A percentile compares a stretch with the other conserved stretches of the same genome.
phyloP scores from a whole-genome alignment of 2,113 vertebrate genomes.

The Serinus canaria region DNA sequence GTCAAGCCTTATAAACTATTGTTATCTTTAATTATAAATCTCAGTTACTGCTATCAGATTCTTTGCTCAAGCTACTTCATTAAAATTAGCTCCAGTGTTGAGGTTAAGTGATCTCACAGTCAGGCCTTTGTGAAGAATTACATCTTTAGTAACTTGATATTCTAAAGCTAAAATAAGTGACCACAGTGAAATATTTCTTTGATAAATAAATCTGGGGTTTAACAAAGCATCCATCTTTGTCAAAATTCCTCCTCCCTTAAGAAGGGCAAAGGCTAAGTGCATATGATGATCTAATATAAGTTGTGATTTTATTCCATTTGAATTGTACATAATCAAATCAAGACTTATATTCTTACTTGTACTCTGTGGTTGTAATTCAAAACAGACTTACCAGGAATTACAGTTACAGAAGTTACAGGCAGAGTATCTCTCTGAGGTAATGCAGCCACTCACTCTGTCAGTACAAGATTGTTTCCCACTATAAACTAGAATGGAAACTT shows the following conservation, averaged over 20 bases:
- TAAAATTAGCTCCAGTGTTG: not conserved
- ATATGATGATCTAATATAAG: conserved; percentile 22
- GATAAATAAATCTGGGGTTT: conserved; percentile 33
- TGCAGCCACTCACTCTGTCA: not conserved
- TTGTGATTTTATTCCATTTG: conserved; percentile 38
- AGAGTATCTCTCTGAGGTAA: not conserved
- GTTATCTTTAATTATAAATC: not conserved
- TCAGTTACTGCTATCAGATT: not conserved
- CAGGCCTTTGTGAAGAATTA: not conserved
- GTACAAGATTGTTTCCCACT: not conserved
- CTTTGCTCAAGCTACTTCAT: not conserved
- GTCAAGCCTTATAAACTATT: not conserved
- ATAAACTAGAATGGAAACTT: not conserved
- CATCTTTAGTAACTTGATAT: conserved; percentile 26
- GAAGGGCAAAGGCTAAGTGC: conserved; percentile 50
- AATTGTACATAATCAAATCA: conserved; percentile 48
- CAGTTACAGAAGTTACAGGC: not conserved
- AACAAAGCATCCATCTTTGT: conserved; percentile 43
- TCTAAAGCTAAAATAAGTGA: conserved; percentile 7
- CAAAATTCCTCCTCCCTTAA: not conserved
- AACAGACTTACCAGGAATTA: conserved; percentile 36
- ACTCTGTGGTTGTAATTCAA: conserved; percentile 28
- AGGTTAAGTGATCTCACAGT: conserved; percentile 13
- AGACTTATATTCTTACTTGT: conserved; percentile 12
- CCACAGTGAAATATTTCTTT: conserved; percentile 25